These are phyloP conservation scores for Dryadula phaetusa DNA, from an alignment of 2,888 invertebrate genomes.

Conservation along the genomic window DNA sequence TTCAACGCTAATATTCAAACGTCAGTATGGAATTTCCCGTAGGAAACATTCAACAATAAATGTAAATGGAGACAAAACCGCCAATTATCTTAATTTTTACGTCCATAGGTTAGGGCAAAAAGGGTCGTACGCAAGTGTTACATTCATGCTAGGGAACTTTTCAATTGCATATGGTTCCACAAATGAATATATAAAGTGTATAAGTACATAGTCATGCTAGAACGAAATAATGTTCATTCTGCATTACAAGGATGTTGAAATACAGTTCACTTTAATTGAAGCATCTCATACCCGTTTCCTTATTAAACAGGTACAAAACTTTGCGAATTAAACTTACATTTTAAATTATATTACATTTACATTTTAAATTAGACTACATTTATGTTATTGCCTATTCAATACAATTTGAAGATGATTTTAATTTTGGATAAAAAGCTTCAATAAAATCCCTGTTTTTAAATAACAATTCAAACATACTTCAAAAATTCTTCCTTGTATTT, in stretches of 20 bases:
- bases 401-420: background rate
- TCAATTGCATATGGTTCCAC: background rate
- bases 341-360: background rate
- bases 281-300: constrained; percentile 13
- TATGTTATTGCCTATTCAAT: no score
- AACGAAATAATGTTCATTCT: background rate
- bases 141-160: background rate
- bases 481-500: background rate
- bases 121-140: background rate
- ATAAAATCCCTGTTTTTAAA: background rate
- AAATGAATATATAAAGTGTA: background rate
- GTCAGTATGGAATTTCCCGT: background rate
- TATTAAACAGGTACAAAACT: background rate
- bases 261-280: constrained; percentile 3
- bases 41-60: background rate
- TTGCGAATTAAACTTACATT: background rate
- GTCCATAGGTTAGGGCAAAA: background rate
- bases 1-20: background rate
- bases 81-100: constrained; percentile 4
- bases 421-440: no score
- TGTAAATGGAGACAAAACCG: background rate
- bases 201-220: background rate
- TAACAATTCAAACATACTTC: no score
- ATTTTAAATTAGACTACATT: background rate
- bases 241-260: constrained; percentile 6